phyloP scores from a whole-genome alignment of 1,140 invertebrate species.

The Tyrophagus putrescentiae region DNA sequence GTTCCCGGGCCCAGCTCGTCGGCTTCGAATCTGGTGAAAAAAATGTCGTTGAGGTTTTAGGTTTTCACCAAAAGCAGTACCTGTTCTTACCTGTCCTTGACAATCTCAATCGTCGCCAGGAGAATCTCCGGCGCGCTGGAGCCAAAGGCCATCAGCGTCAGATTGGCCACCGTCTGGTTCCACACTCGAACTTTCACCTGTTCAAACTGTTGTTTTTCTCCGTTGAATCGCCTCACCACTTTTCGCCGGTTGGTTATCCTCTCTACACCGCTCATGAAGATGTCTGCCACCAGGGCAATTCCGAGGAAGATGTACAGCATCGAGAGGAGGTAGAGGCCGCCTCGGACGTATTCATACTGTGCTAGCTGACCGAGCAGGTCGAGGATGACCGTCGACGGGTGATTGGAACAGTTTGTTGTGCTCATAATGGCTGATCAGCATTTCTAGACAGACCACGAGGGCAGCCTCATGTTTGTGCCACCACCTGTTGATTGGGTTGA shows the following conservation, averaged over 20 bases:
- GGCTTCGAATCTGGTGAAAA: conserved; percentile 33
- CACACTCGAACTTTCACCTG: conserved; percentile 37
- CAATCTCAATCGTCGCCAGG: conserved; percentile 46
- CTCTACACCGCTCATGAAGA: conserved; percentile 49
- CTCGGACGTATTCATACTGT: conserved; percentile 37
- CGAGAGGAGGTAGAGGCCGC: conserved; percentile 40
- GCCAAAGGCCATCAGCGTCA: conserved; percentile 52
- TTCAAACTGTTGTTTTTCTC: conserved; percentile 28
- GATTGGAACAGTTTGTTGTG: background rate
- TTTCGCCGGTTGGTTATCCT: conserved; percentile 47
- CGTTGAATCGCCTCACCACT: conserved; percentile 30
- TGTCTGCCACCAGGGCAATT: conserved; percentile 45
- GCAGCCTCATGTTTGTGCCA: too few relatives aligned
- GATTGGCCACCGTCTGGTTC: conserved; percentile 52
- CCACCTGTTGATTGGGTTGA: too few relatives aligned
- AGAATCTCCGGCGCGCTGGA: conserved; percentile 50
- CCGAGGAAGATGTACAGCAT: conserved; percentile 42
- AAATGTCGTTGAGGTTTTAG: conserved; percentile 2
- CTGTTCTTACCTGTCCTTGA: conserved; percentile 35
- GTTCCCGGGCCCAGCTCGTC: conserved; percentile 47
- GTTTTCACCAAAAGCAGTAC: too few relatives aligned
- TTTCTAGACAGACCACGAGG: too few relatives aligned
- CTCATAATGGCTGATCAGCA: too few relatives aligned
- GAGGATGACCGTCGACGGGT: conserved; percentile 33
- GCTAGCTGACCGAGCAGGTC: conserved; percentile 42